Base-by-base conservation (phyloP, 2,888 invertebrate species). In the Drosophila robusta region DNA sequence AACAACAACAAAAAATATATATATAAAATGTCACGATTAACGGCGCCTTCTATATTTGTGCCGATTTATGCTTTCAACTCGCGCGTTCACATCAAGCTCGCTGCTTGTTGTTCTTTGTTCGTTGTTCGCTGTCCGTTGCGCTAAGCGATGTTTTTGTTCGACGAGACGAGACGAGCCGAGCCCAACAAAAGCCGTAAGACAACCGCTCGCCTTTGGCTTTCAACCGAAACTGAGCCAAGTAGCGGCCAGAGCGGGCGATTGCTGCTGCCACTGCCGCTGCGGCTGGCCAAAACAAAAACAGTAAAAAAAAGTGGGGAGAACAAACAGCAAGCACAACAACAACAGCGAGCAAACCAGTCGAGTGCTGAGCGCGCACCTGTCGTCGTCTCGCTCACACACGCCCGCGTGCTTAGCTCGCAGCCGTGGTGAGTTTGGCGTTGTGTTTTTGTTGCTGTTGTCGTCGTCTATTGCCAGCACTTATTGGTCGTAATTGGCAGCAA, bases 401-500 rank as follows among this genome's bases (percentile, higher is more conserved):
- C 57, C 41, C 70, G 58, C 63, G 49, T 52, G 42, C 52, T 29
- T 55, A 6, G 29, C 62, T 50, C 68, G 38, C 57, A n/a, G 22
- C 32, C 44, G 62, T 67, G 70, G 74, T 64, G 77, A 75, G 75
- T 75, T 78, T 63, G 49, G 22, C 12, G 38, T 14, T 47, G 49
- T 62, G 9, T 51, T 44, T 38, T 45, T 70, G 61, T 45, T 58
- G 58, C 41, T 64, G 70, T 56, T 73, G 65, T 70, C 67, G 70
- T 56, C 68, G 52, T 74, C 77, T 82, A 79, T 75, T 84, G 87
- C 80, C 75, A 74, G 79, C 86, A 91, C 89, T 90, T 91, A 90
- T 90, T 91, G 91, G 90, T 85, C 80, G 79, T 90, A 91, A 90
- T 90, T 90, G 90, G 82, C 89, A 84, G 83, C 90, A 85, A 90